Conservation (phyloP, 2,888 invertebrate genomes). For the Dascillus cervinus region DNA sequence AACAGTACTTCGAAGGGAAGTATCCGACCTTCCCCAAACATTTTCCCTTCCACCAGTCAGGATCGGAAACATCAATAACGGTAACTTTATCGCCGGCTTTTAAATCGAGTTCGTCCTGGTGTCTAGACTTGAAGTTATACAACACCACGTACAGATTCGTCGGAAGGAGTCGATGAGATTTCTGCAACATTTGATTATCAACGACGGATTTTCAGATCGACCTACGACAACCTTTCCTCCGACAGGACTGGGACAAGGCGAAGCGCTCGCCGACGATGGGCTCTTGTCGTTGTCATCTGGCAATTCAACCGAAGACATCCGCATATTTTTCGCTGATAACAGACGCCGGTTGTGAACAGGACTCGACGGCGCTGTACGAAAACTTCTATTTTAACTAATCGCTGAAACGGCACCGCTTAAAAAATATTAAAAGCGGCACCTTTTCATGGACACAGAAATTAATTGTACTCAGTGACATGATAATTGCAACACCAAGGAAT, state of each 20-base stretch:
- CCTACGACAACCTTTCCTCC: constrained; percentile 39
- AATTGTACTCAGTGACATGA: too few species aligned
- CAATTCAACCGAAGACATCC: constrained; percentile 90
- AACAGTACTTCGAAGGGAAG: constrained; percentile 93
- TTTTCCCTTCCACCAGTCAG: constrained; percentile 97
- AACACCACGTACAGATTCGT: constrained; percentile 90
- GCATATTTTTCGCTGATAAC: constrained; percentile 70
- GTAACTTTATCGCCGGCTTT: constrained; percentile 89
- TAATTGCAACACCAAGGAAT: too few species aligned
- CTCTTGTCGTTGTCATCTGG: constrained; percentile 89
- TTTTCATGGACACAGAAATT: too few species aligned
- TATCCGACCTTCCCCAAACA: constrained; percentile 85
- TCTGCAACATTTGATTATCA: constrained; percentile 46
- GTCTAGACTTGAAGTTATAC: constrained; percentile 91
- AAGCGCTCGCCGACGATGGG: constrained; percentile 84
- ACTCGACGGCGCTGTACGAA: constrained; percentile 71
- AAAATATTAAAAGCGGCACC: too few species aligned
- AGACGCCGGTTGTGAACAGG: constrained; percentile 82
- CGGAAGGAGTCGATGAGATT: constrained; percentile 76
- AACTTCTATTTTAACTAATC: constrained; percentile 3
- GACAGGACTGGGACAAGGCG: constrained; percentile 86
- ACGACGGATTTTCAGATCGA: not conserved
- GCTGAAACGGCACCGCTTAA: too few species aligned
- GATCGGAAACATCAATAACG: constrained; percentile 89
- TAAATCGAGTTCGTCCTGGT: constrained; percentile 88